These are phyloP conservation scores for Eospalax fontanierii DNA, from an alignment of 2,797 vertebrate species.

Conservation along the genomic window DNA sequence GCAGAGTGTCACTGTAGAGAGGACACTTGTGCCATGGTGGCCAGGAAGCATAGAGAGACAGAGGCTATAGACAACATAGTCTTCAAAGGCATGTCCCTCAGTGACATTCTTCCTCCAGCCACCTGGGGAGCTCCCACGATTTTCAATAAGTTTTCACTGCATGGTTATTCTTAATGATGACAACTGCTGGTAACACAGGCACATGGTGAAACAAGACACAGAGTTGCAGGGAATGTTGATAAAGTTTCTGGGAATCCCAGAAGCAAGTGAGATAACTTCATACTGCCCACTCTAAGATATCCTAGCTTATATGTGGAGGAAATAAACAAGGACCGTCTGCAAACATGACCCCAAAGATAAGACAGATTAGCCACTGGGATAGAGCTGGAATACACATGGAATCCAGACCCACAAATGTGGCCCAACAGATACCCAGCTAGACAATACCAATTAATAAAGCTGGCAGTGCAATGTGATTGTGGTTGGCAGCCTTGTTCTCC, in stretches of 20 bases:
- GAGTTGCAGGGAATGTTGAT: not conserved
- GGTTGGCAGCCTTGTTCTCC: rapidly evolving
- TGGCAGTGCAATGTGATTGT: rapidly evolving
- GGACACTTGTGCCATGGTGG: not conserved
- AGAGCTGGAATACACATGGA: not conserved
- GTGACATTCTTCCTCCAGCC: not conserved
- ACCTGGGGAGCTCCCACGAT: not conserved
- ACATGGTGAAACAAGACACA: rapidly evolving
- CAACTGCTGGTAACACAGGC: not conserved
- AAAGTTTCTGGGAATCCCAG: not conserved
- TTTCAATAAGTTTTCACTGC: not conserved
- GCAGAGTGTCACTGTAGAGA: not conserved
- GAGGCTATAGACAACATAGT: not conserved
- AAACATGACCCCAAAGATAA: not conserved
- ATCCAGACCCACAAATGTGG: not conserved
- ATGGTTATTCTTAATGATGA: not conserved
- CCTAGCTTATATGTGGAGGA: not conserved
- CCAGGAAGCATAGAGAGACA: not conserved
- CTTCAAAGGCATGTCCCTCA: not conserved
- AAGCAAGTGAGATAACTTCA: not conserved
- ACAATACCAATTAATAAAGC: not conserved
- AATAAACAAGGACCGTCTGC: not conserved
- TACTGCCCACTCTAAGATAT: rapidly evolving
- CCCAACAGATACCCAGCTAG: rapidly evolving
- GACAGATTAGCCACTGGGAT: not conserved